Conservation (phyloP, 2,113 vertebrate genomes). For the Toxotes jaculatrix region DNA sequence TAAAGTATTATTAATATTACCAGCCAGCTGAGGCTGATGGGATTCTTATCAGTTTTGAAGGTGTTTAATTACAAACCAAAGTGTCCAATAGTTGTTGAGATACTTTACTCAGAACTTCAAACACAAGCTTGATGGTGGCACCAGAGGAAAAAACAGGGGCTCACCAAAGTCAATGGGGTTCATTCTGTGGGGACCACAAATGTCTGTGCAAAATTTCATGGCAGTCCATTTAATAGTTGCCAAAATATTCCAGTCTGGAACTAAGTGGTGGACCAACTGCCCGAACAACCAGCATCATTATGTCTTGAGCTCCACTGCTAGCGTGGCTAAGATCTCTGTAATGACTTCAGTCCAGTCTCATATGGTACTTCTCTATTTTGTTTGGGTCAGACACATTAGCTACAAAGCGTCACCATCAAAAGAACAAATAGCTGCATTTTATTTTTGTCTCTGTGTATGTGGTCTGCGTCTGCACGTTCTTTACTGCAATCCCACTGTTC, state of each 20-base stretch:
- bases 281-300: neutral
- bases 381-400: constrained; percentile 26
- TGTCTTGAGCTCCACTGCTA: neutral
- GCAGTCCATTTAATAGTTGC: neutral
- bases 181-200: no score
- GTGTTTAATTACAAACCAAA: no score
- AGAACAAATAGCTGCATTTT: constrained; percentile 52
- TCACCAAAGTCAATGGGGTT: no score
- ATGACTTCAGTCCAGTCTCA: constrained; percentile 9
- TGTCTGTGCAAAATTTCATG: neutral
- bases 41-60: no score
- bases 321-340: no score
- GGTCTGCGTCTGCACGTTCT: constrained; percentile 35
- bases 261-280: constrained; percentile 11
- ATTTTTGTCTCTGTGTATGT: constrained; percentile 45
- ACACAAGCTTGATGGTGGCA: neutral
- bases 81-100: no score
- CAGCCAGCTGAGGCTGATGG: neutral
- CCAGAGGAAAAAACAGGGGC: neutral
- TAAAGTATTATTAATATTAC: neutral
- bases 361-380: constrained; percentile 7
- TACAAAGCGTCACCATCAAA: constrained; percentile 37
- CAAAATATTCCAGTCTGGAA: constrained; percentile 3
- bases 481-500: constrained; percentile 43
- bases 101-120: no score